Conservation (phyloP, 2,113 vertebrate genomes). For the Tyrannus savana region DNA sequence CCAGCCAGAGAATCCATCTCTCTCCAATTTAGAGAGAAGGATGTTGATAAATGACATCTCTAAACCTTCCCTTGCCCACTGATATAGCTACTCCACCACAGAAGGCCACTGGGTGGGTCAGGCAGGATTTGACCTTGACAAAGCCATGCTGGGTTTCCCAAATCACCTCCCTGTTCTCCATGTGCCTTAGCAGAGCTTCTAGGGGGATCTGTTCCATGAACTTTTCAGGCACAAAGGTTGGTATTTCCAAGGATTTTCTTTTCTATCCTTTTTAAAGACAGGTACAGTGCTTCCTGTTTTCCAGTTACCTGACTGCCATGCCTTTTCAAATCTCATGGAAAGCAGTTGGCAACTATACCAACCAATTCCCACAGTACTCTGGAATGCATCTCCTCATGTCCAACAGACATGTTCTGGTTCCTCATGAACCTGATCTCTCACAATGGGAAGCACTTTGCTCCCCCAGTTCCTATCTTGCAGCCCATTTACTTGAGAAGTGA, state of each 20-base stretch:
- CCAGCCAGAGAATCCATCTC: fast-evolving
- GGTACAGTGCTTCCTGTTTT: neutral
- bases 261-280: neutral
- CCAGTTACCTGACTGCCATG: neutral
- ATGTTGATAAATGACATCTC: fast-evolving
- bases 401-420: neutral
- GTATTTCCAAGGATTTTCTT: neutral
- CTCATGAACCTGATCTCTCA: neutral
- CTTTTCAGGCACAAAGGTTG: neutral
- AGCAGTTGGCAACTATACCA: neutral
- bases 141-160: neutral
- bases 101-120: neutral
- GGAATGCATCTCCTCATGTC: fast-evolving
- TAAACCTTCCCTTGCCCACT: neutral
- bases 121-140: neutral
- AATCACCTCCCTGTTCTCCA: neutral
- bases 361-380: neutral
- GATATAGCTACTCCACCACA: neutral
- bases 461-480: neutral
- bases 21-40: neutral
- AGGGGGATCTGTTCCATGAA: neutral
- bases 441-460: neutral
- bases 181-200: neutral
- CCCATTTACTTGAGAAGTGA: neutral
- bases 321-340: neutral